phyloP scores from a whole-genome alignment of 2,888 invertebrate genomes.

The Acronicta psi region DNA sequence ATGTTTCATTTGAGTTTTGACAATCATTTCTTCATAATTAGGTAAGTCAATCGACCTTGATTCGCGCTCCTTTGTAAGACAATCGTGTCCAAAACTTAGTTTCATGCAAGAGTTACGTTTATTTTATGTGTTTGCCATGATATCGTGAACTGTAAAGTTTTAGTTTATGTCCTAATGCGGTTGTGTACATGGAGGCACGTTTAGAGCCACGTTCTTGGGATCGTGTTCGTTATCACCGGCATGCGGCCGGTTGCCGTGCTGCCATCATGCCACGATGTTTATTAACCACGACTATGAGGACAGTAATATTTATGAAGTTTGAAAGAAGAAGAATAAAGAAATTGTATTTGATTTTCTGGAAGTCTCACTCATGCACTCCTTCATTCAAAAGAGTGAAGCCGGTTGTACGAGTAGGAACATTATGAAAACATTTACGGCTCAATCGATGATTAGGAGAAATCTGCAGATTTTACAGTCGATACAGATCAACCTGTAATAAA shows the following conservation, averaged over 20 bases:
- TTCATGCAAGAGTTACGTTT: background rate
- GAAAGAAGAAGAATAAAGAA: background rate
- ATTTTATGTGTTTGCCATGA: conserved; percentile 18
- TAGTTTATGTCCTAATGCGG: conserved; percentile 21
- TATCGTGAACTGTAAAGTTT: conserved; percentile 28
- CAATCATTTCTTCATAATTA: conserved; percentile 23
- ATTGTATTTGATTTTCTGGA: background rate
- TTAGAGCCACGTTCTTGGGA: conserved; percentile 16
- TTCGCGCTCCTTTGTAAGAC: conserved; percentile 8
- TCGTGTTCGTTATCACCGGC: conserved; percentile 23
- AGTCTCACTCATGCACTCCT: no score
- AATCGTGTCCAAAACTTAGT: conserved; percentile 20
- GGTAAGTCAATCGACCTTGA: conserved; percentile 24
- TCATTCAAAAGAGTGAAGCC: background rate
- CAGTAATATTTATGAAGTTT: background rate
- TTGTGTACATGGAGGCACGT: conserved; percentile 14
- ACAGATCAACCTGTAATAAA: conserved; percentile 22
- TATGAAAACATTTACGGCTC: background rate
- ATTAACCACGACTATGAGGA: background rate
- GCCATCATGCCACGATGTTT: conserved; percentile 7
- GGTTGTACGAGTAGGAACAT: background rate
- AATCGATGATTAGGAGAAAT: background rate
- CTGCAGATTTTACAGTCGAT: conserved; percentile 5
- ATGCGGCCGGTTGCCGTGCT: conserved; percentile 4
- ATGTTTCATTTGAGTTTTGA: conserved; percentile 14